Percentiles rank a stretch among this genome's conserved stretches.
Evolutionary conservation across 2,113 vertebrate genomes (phyloP).

Genomic region (Uropsilus gracilis): DNA sequence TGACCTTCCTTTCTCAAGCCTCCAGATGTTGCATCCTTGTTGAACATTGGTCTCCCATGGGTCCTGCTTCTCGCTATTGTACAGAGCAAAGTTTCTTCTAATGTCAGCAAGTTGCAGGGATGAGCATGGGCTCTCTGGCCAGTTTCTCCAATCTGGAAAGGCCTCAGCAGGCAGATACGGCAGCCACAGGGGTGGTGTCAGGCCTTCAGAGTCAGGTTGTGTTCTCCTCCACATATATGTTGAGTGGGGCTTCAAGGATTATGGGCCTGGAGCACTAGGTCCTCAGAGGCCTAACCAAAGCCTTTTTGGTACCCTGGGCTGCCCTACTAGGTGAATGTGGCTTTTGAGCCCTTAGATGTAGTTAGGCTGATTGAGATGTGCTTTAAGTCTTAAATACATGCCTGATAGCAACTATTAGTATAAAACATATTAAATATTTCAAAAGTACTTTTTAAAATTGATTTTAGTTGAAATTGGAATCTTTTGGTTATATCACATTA

Average conservation of each 20-base stretch:
- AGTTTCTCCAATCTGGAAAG: not conserved
- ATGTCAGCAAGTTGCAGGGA: not conserved
- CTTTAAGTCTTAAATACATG: not conserved
- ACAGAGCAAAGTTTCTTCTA: not conserved
- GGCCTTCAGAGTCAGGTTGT: no score
- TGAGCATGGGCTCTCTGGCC: not conserved
- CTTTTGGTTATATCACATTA: not conserved
- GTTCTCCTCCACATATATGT: not conserved
- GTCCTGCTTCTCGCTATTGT: not conserved
- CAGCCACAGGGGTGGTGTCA: not conserved
- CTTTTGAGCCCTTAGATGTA: not conserved
- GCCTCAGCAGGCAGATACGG: not conserved
- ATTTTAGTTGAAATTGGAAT: not conserved
- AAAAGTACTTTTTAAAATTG: not conserved
- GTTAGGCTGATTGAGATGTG: not conserved
- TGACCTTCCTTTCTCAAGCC: not conserved
- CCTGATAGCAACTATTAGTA: not conserved
- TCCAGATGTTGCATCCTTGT: not conserved
- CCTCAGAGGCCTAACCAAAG: not conserved
- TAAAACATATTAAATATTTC: not conserved
- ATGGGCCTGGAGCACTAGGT: not conserved
- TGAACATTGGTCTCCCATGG: not conserved
- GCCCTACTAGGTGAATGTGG: not conserved
- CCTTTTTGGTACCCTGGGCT: not conserved
- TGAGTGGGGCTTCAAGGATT: no score